These are phyloP conservation scores for Steatornis caripensis DNA, from an alignment of 2,113 vertebrate species.

Conservation along the genomic window DNA sequence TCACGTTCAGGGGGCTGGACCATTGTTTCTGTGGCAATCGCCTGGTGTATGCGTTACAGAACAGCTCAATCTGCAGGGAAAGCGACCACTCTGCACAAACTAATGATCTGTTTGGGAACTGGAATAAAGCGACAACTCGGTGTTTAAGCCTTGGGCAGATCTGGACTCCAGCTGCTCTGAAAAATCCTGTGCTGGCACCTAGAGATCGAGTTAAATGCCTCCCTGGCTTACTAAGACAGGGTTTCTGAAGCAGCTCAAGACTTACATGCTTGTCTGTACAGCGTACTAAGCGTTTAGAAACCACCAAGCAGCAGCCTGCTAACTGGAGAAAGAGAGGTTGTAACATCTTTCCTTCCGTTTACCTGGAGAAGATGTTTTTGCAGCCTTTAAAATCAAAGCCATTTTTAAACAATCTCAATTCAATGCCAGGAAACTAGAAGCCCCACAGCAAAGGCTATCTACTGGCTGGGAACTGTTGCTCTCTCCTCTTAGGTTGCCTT, in stretches of 20 bases:
- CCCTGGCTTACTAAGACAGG: neutral
- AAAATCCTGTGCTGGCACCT: neutral
- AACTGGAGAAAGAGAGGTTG: neutral
- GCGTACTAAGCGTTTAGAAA: neutral
- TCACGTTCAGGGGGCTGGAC: neutral
- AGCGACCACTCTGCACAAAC: neutral
- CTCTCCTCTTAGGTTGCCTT: neutral
- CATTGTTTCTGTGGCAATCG: neutral
- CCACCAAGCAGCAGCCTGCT: constrained; percentile 1
- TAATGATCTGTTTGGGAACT: neutral
- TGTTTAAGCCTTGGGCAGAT: neutral
- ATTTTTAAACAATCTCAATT: neutral
- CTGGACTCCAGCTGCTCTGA: neutral
- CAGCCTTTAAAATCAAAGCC: constrained; percentile 19
- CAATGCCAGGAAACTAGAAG: neutral
- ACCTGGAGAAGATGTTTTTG: neutral
- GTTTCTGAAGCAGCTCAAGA: neutral
- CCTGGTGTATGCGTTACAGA: neutral
- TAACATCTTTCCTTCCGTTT: neutral
- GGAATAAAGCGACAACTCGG: neutral
- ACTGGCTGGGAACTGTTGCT: neutral
- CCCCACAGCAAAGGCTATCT: neutral
- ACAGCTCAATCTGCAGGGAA: neutral
- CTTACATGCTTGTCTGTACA: neutral
- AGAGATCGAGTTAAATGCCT: neutral